These are phyloP conservation scores for Ceuthmochares aereus DNA, from an alignment of 2,113 vertebrate species.

Conservation along the genomic window DNA sequence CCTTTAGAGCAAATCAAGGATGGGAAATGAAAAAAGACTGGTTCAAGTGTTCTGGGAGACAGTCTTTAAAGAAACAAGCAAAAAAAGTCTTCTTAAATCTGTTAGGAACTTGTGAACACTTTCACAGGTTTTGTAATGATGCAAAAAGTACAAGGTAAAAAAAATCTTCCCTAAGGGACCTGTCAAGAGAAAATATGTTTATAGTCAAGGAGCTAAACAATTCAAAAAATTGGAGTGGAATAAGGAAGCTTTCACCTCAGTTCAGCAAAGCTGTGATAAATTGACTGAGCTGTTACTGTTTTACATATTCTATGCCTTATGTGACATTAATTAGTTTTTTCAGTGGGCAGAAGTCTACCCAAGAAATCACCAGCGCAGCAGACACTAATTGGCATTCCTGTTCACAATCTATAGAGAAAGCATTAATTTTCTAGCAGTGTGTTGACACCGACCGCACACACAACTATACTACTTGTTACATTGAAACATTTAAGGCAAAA, in stretches of 20 bases:
- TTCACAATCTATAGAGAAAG: not conserved
- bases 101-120: not conserved
- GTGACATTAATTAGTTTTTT: conserved; percentile 5
- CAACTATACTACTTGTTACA: not conserved
- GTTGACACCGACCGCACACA: not conserved
- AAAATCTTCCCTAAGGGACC: not conserved
- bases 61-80: not conserved
- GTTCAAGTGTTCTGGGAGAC: not conserved
- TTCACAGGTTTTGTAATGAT: not conserved
- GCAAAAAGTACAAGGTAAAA: not conserved
- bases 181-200: not conserved
- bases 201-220: not conserved
- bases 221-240: not conserved
- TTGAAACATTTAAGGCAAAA: not conserved
- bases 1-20: not conserved
- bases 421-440: not conserved
- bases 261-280: conserved; percentile 4
- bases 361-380: not conserved
- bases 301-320: not conserved
- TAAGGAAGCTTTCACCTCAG: not conserved
- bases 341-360: not conserved
- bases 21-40: not conserved
- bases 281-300: not conserved
- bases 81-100: not conserved
- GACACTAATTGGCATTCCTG: not conserved